phyloP scores from a whole-genome alignment of 2,888 invertebrate genomes.

The Euplexia lucipara region DNA sequence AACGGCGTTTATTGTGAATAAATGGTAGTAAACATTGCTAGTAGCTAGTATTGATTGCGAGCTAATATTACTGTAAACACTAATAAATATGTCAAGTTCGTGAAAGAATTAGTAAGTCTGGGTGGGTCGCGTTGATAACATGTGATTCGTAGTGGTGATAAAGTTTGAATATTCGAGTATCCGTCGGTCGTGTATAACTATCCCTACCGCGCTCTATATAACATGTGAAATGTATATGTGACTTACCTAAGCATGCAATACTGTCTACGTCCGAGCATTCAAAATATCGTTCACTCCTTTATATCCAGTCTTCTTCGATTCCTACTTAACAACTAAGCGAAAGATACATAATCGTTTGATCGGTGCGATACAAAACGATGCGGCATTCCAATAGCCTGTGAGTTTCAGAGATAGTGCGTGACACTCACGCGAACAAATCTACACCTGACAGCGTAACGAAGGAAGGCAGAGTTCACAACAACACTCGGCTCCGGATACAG shows the following conservation, averaged over 20 bases:
- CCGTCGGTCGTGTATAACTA: conserved; percentile 33
- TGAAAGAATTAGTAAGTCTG: neutral
- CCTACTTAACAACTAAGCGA: conserved; percentile 70
- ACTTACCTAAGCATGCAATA: conserved; percentile 67
- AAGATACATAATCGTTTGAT: conserved; percentile 41
- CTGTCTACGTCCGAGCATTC: conserved; percentile 64
- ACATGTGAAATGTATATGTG: conserved; percentile 42
- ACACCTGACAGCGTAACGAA: conserved; percentile 16
- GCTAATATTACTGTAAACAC: conserved; percentile 47
- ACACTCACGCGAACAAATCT: conserved; percentile 18
- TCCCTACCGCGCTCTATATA: conserved; percentile 27
- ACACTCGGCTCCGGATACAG: conserved; percentile 5
- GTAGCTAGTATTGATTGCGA: conserved; percentile 35
- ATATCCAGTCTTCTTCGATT: conserved; percentile 80
- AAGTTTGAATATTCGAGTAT: conserved; percentile 29
- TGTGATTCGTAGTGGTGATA: conserved; percentile 14
- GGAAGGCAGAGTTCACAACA: conserved; percentile 8
- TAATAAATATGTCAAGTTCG: conserved; percentile 31
- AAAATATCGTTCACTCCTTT: conserved; percentile 68
- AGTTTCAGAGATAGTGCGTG: neutral
- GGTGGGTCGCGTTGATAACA: conserved; percentile 9
- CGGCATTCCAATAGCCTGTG: conserved; percentile 12
- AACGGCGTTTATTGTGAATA: conserved; percentile 34
- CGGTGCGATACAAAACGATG: conserved; percentile 24
- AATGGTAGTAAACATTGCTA: conserved; percentile 45